A percentile compares a stretch with the other conserved stretches of the same genome.
Conservation (phyloP, 2,888 invertebrate species). For the Dasysyrphus tricinctus region DNA sequence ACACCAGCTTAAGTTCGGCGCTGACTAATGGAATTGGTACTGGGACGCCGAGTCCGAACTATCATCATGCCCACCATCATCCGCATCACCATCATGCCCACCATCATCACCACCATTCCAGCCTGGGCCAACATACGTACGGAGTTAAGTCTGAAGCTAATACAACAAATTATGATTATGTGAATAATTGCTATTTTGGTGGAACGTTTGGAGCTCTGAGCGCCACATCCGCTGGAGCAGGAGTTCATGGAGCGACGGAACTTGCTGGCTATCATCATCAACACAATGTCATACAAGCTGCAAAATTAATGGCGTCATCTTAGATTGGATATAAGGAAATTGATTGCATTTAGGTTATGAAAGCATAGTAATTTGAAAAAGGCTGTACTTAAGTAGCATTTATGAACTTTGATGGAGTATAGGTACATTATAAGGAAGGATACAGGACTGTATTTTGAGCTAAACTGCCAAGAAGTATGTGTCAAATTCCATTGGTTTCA, state of each 20-base stretch:
- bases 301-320: conserved; percentile 93
- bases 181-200: conserved; percentile 83
- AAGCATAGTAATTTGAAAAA: neutral
- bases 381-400: conserved; percentile 1
- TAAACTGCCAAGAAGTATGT: neutral
- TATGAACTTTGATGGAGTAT: neutral
- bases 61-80: conserved; percentile 78
- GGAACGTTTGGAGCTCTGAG: conserved; percentile 82
- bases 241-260: conserved; percentile 84
- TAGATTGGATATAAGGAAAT: conserved; percentile 81
- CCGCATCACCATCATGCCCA: conserved; percentile 79
- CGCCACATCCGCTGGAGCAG: conserved; percentile 78
- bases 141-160: conserved; percentile 82
- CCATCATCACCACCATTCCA: conserved; percentile 79
- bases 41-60: conserved; percentile 81
- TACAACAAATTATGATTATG: conserved; percentile 83
- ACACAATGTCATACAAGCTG: conserved; percentile 92
- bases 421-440: neutral
- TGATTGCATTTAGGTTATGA: neutral
- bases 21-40: conserved; percentile 76
- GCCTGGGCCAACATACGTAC: conserved; percentile 78
- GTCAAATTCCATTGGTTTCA: neutral
- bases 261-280: conserved; percentile 92
- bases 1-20: conserved; percentile 68
- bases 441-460: neutral